A percentile compares a stretch with the other conserved stretches of the same genome.
Conservation (phyloP, 2,797 vertebrate species). For the Graptemys geographica region DNA sequence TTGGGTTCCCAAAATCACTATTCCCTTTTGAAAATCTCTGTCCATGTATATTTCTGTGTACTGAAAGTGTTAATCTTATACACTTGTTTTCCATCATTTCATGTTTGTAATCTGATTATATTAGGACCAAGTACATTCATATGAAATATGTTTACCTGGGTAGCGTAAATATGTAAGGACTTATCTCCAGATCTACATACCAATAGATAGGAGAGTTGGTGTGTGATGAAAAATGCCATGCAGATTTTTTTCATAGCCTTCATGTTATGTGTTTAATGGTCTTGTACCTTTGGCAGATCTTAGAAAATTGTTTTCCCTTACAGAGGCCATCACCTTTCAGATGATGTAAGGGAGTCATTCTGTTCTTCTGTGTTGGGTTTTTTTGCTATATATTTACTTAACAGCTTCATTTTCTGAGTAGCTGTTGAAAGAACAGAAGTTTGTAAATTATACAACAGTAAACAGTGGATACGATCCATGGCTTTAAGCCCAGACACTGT, state of each 20-base stretch:
- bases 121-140: neutral
- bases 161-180: slow-evolving; percentile 51
- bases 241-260: slow-evolving; percentile 61
- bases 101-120: slow-evolving; percentile 14
- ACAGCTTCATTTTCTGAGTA: slow-evolving; percentile 77
- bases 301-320: slow-evolving; percentile 58
- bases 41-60: neutral
- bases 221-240: slow-evolving; percentile 23
- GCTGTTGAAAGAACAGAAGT: slow-evolving; percentile 82
- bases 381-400: slow-evolving; percentile 79
- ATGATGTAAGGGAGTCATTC: slow-evolving; percentile 60
- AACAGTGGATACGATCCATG: slow-evolving; percentile 76
- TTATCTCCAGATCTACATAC: slow-evolving; percentile 32
- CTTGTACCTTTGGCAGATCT: slow-evolving; percentile 58
- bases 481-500: slow-evolving; percentile 81
- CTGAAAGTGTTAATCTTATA: accelerated
- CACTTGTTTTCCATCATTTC: neutral
- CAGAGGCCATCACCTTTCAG: slow-evolving; percentile 64
- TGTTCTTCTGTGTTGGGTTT: slow-evolving; percentile 63
- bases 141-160: slow-evolving; percentile 46
- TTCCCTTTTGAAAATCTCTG: accelerated
- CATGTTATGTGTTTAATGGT: slow-evolving; percentile 70
- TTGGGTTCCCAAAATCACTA: neutral
- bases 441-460: slow-evolving; percentile 81
- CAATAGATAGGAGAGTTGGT: slow-evolving; percentile 8